phyloP scores from a whole-genome alignment of 2,888 invertebrate genomes.

The Lamellibrachia columna region DNA sequence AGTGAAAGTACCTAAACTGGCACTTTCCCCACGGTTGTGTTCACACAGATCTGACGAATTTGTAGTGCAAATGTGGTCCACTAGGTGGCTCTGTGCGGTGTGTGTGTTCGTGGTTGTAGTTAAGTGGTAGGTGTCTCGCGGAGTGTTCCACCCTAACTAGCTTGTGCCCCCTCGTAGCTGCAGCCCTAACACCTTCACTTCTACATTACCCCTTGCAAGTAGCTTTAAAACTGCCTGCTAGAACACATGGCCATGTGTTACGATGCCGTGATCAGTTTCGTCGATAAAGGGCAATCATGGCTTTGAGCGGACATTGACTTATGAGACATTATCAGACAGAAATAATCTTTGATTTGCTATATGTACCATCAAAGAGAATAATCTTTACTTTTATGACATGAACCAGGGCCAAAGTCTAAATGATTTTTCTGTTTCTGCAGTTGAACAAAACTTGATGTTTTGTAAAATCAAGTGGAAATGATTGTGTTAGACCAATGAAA shows the following conservation, averaged over 20 bases:
- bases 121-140: neutral
- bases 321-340: neutral
- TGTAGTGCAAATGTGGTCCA: neutral
- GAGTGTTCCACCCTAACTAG: neutral
- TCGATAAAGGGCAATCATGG: neutral
- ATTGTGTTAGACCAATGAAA: neutral
- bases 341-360: neutral
- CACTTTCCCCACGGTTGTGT: neutral
- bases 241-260: neutral
- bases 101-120: neutral
- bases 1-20: neutral
- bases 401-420: neutral
- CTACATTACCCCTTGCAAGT: neutral
- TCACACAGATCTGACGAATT: neutral
- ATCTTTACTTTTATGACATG: neutral
- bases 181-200: neutral
- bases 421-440: neutral
- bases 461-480: neutral
- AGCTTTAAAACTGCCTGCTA: neutral
- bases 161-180: neutral
- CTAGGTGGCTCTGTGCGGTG: slow-evolving; percentile 9
- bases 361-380: slow-evolving; percentile 16
- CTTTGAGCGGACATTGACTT: neutral
- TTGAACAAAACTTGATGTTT: neutral
- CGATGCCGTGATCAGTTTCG: neutral